Base-by-base conservation (phyloP, 2,113 vertebrate species). In the Symphodus melops region DNA sequence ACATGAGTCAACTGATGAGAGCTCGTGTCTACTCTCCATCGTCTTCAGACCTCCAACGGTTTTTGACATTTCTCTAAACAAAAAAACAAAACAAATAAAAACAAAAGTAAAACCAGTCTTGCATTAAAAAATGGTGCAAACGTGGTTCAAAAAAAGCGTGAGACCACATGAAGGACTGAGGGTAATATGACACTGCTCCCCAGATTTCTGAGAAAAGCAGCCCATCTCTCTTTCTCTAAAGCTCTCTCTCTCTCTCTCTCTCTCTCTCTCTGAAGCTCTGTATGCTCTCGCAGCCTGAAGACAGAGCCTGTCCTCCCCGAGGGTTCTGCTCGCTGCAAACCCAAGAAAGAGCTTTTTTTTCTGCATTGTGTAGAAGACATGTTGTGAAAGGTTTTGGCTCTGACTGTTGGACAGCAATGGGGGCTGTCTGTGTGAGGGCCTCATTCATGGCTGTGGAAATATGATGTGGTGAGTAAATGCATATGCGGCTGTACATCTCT, bases 381-480 rank as follows among this genome's bases (percentile, higher is more conserved):
- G 77, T 85, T 86, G 82, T 91, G 85, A 88, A 86, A 85, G 72
- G 69, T 79, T 81, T 82, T 80, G 86, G 79, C 66, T 85, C 65
- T 61, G 72, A 69, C 63, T 75, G 68, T 82, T 70, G 68, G 79
- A 88, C 59, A 78, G 75, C 81, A 84, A 69, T 79, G 77, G 76
- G 73, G 76, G 75, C 77, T 79, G 82, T 81, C 64, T 82, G 83
- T 82, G 82, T 87, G 84, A 90, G 82, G 77, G 85, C 84, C 81
- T 90, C 88, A 90, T 88, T 89, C 89, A 86, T 84, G 74, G 79
- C 81, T 72, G 67, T 89, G 81, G 86, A 93, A 90, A 92, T 90
- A 89, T 91, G 88, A 92, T 92, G 90, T 91, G 90, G 87, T 90
- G 88, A 90, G 82, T 84, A 66, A 55, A 86, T 82, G 81, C 88